Evolutionary conservation across 2,113 vertebrate species (phyloP).

Genomic region (Lanius collurio): DNA sequence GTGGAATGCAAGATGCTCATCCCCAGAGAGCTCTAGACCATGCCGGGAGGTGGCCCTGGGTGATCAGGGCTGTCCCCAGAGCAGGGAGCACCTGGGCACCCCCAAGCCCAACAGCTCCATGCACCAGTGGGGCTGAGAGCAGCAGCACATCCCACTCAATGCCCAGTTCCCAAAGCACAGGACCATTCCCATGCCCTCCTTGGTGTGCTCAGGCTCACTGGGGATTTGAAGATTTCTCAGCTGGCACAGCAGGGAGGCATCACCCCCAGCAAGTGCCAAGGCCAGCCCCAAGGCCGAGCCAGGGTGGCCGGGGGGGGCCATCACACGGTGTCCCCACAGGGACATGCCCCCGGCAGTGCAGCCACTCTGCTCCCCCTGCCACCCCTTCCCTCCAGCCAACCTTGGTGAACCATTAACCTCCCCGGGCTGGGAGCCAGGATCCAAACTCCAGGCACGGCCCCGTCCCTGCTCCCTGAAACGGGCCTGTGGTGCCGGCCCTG

Average conservation of each 20-base stretch:
- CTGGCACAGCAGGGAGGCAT: not conserved
- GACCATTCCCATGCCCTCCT: not conserved
- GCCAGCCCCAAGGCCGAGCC: not conserved
- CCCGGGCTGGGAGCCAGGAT: not conserved
- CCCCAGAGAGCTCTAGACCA: not conserved
- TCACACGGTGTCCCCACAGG: not conserved
- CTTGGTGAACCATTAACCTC: conserved; percentile 54
- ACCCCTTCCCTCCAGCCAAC: not conserved
- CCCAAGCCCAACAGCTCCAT: accelerated
- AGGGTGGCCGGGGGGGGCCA: accelerated
- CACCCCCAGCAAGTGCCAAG: not conserved
- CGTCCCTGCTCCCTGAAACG: not conserved
- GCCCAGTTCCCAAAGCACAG: not conserved
- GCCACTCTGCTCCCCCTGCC: not conserved
- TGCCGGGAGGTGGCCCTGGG: not conserved
- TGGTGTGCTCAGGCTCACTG: accelerated
- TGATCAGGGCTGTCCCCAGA: not conserved
- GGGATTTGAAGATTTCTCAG: not conserved
- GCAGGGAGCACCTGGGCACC: not conserved
- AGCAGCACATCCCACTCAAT: accelerated
- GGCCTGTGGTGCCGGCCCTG: accelerated
- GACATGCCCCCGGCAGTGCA: accelerated
- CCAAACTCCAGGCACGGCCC: not conserved
- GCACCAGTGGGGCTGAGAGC: accelerated
- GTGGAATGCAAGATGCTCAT: not conserved